Evolutionary conservation across 2,888 invertebrate species (phyloP), one percentile per base, ranked within the genome.

Genomic region (Blera fallax): DNA sequence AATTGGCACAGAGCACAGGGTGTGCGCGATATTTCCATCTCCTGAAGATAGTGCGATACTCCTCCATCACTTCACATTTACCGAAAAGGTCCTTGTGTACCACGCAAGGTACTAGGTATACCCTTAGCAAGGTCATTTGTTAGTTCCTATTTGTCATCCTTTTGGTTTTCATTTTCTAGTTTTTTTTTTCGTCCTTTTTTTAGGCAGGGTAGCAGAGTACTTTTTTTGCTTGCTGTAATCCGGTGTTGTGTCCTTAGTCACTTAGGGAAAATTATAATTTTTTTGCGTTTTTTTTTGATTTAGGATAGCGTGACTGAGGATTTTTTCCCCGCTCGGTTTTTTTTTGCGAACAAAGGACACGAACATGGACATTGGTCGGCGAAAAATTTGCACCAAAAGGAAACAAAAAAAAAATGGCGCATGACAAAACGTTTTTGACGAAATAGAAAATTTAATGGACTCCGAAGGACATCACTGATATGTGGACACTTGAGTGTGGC

Each of bases 61-160:
- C 18, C 18, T 45, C 18, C 43, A 43, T 5, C 14, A 14, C 2
- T 37, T 37, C 0, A 14, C 11, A 11, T 21, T 18, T 21, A 21
- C 1, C 7, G 3, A 27, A 56, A 69, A 69, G 29, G 24, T 45
- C 18, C 6, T 10, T 48, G 32, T 60, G 43, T 50, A 58, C 72
- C 72, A 72, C 72, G 72, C 72, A 72, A 72, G n/a, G n/a, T n/a
- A n/a, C n/a, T n/a, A n/a, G n/a, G n/a, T 60, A 37, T 29, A 1
- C 16, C 29, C 29, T 29, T n/a, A 69, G 29, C 37, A 40, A 24
- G 50, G 50, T n/a, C 27, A 27, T 50, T 24, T 29, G 14, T 43
- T 29, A 10, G 40, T 37, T 21, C 16, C 21, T 43, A 27, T 21
- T 40, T 32, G 24, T 10, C 56, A 16, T 29, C n/a, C 16, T 37